Conservation (phyloP, 2,888 invertebrate genomes). For the Bembecia ichneumoniformis region DNA sequence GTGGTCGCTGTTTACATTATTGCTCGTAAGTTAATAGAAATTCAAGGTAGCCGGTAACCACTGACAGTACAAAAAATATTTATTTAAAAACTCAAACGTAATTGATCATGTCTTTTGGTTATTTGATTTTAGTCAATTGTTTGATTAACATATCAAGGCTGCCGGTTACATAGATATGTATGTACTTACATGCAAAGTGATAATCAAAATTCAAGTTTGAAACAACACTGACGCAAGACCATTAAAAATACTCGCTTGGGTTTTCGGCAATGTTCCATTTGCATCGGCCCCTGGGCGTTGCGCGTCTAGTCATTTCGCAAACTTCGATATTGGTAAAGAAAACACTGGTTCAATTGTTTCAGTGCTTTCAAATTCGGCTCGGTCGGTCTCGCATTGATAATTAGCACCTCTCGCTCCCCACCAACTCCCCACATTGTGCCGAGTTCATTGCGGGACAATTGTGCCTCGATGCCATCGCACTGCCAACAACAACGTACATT, state of each 20-base stretch:
- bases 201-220: conserved; percentile 73
- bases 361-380: conserved; percentile 66
- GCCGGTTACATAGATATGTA: conserved; percentile 37
- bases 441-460: conserved; percentile 31
- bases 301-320: conserved; percentile 69
- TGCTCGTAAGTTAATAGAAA: not conserved
- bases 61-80: conserved; percentile 37
- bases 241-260: conserved; percentile 61
- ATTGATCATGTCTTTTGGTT: conserved; percentile 59
- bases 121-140: conserved; percentile 68
- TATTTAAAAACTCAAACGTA: conserved; percentile 50
- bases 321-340: conserved; percentile 68
- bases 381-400: conserved; percentile 67
- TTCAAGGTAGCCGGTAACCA: conserved; percentile 6
- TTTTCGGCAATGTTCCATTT: conserved; percentile 69
- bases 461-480: conserved; percentile 12
- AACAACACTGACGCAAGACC: conserved; percentile 69
- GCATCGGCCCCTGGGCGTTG: conserved; percentile 66
- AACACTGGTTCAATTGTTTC: conserved; percentile 68
- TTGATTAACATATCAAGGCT: conserved; percentile 71
- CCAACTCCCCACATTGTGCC: conserved; percentile 31
- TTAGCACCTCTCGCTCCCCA: conserved; percentile 58
- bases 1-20: too few relatives aligned
- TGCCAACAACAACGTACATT: conserved; percentile 48
- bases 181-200: conserved; percentile 57